Evolutionary conservation across 1,140 invertebrate genomes (phyloP), one percentile per base, ranked within the genome.

Genomic region (Leptinotarsa texana): DNA sequence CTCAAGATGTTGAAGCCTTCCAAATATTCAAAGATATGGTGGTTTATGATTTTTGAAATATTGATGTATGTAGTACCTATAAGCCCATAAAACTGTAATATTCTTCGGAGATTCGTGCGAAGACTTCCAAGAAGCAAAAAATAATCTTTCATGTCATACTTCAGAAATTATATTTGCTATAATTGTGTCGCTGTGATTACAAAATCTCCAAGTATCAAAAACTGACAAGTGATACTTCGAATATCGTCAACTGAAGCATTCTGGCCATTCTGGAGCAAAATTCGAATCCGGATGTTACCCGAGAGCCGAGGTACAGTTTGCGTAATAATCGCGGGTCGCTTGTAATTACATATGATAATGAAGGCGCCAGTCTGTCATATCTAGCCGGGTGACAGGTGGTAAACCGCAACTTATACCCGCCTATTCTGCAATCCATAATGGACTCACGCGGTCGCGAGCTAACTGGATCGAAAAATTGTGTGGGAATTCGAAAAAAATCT

Each of bases 341-440:
- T 69, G 48, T 65, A 57, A 74, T 74, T 74, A 69, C 69, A 74
- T 69, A 74, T 74, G 73, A 75, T 77, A 77, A 77, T 77, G 61
- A 57, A 69, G 76, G 76, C 76, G 76, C 76, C 76, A 77, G 73
- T 69, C 65, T 48, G 63, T 42, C 66, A 47, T 70, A 69, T 27
- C 51, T 65, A 21, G 48, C 63, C 33, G 68, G 66, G 67, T 75
- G 74, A 75, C 74, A 75, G 74, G 74, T 75, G 74, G 74, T 75
- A 75, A 71, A 75, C 74, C 74, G 42, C 69, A 42, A 48, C 24
- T 48, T 57, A 42, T 42, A 57, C 51, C 51, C n/a, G 51, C 51
- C 51, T 57, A 57, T 57, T 57, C 21, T 65, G 63, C 63, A 65
- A 65, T 65, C 63, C 63, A 65, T 65, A 65, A 24, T 24, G 63